phyloP scores from a whole-genome alignment of 1,140 invertebrate species.

The Papilio machaon region DNA sequence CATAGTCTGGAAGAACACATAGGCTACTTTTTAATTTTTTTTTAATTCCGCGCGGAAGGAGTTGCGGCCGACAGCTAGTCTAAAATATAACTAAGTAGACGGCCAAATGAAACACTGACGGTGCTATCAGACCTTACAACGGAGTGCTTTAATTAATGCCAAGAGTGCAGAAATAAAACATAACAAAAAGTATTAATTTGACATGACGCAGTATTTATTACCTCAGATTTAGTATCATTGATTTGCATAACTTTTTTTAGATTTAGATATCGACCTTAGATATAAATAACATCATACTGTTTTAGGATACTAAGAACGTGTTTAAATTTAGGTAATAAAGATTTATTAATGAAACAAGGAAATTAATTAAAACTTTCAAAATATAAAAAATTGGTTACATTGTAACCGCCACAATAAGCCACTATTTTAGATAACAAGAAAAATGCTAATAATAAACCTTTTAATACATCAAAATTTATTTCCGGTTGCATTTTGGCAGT shows the following conservation, averaged over 20 bases:
- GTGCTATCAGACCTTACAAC: not conserved
- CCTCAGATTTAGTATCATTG: not conserved
- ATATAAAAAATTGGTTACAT: no score
- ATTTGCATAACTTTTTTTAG: not conserved
- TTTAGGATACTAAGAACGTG: not conserved
- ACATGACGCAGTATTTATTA: not conserved
- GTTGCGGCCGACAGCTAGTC: no score
- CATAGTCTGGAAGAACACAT: no score
- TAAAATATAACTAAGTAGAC: not conserved
- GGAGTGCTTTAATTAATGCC: not conserved
- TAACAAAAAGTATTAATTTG: not conserved
- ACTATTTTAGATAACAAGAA: no score
- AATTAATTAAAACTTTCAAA: no score
- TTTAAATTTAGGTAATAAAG: no score
- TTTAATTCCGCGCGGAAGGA: no score
- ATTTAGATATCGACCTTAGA: not conserved
- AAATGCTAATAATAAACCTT: not conserved
- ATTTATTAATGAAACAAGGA: no score
- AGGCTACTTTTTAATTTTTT: not conserved
- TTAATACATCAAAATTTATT: not conserved
- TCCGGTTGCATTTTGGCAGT: not conserved
- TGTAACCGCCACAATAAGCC: no score
- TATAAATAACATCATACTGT: not conserved
- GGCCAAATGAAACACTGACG: not conserved
- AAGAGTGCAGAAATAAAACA: conserved; percentile 16